These are phyloP conservation scores for Myotis lucifugus DNA, from an alignment of 2,113 vertebrate genomes.

Conservation along the genomic window DNA sequence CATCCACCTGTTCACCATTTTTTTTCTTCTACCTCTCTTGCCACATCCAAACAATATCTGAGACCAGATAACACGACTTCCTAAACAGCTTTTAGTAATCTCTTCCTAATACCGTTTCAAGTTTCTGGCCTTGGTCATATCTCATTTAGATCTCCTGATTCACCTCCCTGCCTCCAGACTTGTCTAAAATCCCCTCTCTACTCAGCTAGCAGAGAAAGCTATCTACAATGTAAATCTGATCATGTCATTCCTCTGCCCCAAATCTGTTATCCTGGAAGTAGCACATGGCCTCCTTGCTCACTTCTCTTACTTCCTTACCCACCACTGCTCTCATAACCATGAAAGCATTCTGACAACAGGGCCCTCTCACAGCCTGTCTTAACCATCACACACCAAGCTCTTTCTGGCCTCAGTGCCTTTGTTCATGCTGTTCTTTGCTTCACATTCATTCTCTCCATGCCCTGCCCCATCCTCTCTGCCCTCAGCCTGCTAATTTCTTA, in stretches of 20 bases:
- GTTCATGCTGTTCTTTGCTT: not conserved
- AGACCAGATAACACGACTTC: not conserved
- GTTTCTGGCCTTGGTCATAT: not conserved
- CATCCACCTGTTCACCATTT: slow-evolving; percentile 52
- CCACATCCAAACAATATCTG: not conserved
- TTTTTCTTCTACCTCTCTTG: not conserved
- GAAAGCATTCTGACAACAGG: not conserved
- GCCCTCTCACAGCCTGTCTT: not conserved
- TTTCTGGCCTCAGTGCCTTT: not conserved
- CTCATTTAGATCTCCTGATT: not conserved
- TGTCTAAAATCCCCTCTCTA: not conserved
- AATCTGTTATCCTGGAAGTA: not conserved
- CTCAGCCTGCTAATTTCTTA: not conserved
- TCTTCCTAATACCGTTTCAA: not conserved
- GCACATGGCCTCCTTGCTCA: not conserved
- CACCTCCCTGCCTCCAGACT: not conserved
- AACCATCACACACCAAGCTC: no score
- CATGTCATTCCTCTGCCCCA: not conserved
- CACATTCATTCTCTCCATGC: not conserved
- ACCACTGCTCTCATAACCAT: not conserved
- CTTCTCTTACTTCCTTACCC: not conserved
- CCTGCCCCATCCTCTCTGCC: not conserved
- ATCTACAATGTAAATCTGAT: not conserved
- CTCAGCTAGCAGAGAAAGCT: not conserved
- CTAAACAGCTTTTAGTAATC: not conserved